phyloP scores from a whole-genome alignment of 2,113 vertebrate genomes.

The Neolamprologus longior region DNA sequence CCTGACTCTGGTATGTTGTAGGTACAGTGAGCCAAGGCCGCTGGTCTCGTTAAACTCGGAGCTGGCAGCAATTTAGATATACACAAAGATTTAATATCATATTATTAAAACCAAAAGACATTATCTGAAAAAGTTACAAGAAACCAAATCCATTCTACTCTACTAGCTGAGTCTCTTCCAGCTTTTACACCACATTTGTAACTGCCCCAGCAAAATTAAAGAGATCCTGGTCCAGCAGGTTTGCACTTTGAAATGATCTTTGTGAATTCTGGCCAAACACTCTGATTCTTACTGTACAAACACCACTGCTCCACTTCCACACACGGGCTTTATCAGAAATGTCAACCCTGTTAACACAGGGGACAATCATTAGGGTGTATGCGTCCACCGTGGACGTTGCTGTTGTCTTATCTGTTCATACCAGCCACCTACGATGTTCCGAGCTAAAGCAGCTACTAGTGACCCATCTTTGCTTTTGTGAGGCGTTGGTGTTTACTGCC shows the following conservation, averaged over 20 bases:
- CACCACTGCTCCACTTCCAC: constrained; percentile 11
- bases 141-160: constrained; percentile 41
- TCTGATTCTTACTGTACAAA: constrained; percentile 2
- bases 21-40: constrained; percentile 6
- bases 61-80: constrained; percentile 39
- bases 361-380: background rate
- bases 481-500: constrained; percentile 53
- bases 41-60: constrained; percentile 30
- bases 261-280: constrained; percentile 20
- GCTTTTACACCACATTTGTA: constrained; percentile 51
- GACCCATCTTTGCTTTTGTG: constrained; percentile 23
- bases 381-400: background rate
- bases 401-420: constrained; percentile 55
- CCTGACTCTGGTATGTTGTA: constrained; percentile 4
- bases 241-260: constrained; percentile 27
- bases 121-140: constrained; percentile 39
- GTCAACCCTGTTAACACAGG: background rate
- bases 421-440: constrained; percentile 37
- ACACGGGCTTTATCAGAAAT: constrained; percentile 20
- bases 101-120: constrained; percentile 44
- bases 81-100: constrained; percentile 33
- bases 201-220: constrained; percentile 25
- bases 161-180: background rate
- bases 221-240: constrained; percentile 31
- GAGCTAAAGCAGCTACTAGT: background rate